Evolutionary conservation across 2,797 vertebrate species (phyloP), one percentile per base, ranked within the genome.

Genomic region (Pantherophis alleghaniensis): DNA sequence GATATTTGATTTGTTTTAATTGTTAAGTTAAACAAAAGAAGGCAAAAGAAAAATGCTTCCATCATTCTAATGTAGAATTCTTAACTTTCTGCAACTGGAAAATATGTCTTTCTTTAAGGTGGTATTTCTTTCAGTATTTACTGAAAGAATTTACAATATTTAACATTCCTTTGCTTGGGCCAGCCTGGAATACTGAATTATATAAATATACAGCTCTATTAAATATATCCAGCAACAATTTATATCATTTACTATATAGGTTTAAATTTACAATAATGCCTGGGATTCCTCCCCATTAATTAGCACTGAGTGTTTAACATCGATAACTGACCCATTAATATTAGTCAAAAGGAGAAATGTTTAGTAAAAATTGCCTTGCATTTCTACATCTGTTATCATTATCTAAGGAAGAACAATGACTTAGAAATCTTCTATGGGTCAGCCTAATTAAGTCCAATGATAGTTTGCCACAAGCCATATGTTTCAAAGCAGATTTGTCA

Each of bases 341-440:
- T 37, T 3, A 1, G 0, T 66, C 37, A 2, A 91, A 91, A 91
- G 94, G 91, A 0, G 57, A 47, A 37, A 28, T 0, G 0, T 53
- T 89, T 42, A 1, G 3, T 9, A 59, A 0, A 74, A 1, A 93
- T 42, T 57, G 32, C 53, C 42, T 53, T 88, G 32, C 53, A 0
- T 0, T 63, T 83, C 63, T 47, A 7, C 26, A 0, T 0, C n/a
- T 0, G 0, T 66, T 55, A 63, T 93, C 91, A 60, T 57, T 28
- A 47, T 86, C 7, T 66, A 89, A 91, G 86, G 66, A 61, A 89
- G 3, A 2, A 32, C 79, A 55, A 11, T 57, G n/a, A 89, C 55
- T n/a, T 90, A 90, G 79, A 90, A 88, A 13, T 24, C 55, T 3
- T 89, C 87, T 7, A 74, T 88, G 9, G n/a, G 94, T 92, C 89